phyloP scores from a whole-genome alignment of 2,113 vertebrate species.

The Oostethus manadensis region DNA sequence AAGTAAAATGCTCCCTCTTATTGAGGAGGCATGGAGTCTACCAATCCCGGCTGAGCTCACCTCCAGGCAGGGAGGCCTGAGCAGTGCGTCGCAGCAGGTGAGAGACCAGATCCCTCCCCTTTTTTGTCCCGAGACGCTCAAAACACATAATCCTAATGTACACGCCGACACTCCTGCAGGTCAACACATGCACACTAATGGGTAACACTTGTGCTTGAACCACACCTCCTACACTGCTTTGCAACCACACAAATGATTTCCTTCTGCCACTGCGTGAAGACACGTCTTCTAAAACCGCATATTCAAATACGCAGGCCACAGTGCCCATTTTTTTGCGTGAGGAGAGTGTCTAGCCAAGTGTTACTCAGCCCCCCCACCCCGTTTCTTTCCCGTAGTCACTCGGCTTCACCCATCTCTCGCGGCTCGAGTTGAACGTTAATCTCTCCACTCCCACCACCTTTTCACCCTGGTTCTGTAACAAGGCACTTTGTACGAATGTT shows the following conservation, averaged over 20 bases:
- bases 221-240: slow-evolving; percentile 1
- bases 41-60: slow-evolving; percentile 99
- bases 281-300: background rate
- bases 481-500: slow-evolving; percentile 10
- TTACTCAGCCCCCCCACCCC: slow-evolving; percentile 38
- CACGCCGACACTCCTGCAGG: slow-evolving; percentile 22
- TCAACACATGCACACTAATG: slow-evolving; percentile 28
- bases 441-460: background rate
- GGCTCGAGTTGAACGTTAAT: background rate
- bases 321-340: slow-evolving; percentile 15
- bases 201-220: slow-evolving; percentile 52
- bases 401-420: slow-evolving; percentile 58
- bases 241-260: background rate
- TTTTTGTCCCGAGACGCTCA: slow-evolving; percentile 12
- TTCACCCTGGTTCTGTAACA: background rate
- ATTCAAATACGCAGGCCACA: background rate
- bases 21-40: slow-evolving; percentile 99
- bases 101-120: slow-evolving; percentile 76
- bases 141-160: slow-evolving; percentile 16
- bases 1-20: slow-evolving; percentile 99
- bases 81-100: slow-evolving; percentile 99
- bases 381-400: slow-evolving; percentile 29
- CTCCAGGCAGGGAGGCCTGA: slow-evolving; percentile 99
- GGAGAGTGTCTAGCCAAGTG: slow-evolving; percentile 43
- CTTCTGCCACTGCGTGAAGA: background rate